phyloP scores from a whole-genome alignment of 2,888 invertebrate genomes.

The Tenthredo distinguenda region DNA sequence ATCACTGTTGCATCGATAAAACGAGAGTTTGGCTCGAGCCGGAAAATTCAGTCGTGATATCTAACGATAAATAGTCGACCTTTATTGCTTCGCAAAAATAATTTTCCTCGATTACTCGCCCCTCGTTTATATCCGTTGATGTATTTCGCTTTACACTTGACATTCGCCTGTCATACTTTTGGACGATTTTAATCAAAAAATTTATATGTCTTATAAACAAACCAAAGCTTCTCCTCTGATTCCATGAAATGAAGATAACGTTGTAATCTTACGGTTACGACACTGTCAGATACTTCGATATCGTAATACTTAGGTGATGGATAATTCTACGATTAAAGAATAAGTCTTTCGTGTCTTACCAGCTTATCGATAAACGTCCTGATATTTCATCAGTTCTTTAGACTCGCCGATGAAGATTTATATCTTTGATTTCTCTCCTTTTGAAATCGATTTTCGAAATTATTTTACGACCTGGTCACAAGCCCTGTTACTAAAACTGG shows the following conservation, averaged over 20 bases:
- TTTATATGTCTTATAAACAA: neutral
- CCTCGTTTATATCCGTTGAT: neutral
- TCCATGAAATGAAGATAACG: neutral
- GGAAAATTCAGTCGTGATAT: neutral
- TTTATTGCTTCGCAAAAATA: neutral
- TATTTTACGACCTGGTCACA: neutral
- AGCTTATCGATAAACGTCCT: neutral
- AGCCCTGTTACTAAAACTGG: neutral
- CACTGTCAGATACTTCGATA: neutral
- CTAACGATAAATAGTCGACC: neutral
- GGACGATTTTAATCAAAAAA: neutral
- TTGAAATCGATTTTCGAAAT: neutral
- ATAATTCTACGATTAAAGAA: neutral
- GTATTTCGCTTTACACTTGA: neutral
- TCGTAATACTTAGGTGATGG: neutral
- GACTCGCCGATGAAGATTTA: neutral
- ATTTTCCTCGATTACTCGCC: neutral
- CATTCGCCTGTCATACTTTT: neutral
- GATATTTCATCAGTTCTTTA: neutral
- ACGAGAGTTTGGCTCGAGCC: neutral
- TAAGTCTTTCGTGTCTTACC: neutral
- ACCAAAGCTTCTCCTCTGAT: neutral
- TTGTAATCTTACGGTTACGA: neutral
- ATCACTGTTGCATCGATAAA: conserved; percentile 43
- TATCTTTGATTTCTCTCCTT: neutral